Percentiles rank a stretch among this genome's conserved stretches.
phyloP scores from a whole-genome alignment of 2,113 vertebrate species.

The Ochotona princeps region DNA sequence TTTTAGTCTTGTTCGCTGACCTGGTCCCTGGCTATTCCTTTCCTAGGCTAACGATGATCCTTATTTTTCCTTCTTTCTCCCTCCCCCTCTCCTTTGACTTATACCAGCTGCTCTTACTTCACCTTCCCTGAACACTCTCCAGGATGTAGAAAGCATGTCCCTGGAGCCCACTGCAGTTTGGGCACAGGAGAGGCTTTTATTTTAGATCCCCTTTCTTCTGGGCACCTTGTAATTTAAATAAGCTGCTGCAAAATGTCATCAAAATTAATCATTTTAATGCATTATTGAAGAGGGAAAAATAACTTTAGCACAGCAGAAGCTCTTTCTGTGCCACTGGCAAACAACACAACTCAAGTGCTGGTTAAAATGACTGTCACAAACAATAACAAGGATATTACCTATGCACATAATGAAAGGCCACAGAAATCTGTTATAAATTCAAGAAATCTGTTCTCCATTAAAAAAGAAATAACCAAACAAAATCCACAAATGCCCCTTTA shows the following conservation, averaged over 20 bases:
- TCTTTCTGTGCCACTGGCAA: constrained; percentile 16
- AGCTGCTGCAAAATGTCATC: background rate
- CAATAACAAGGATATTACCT: background rate
- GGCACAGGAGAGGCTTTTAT: background rate
- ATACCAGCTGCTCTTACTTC: background rate
- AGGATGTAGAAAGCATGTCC: background rate
- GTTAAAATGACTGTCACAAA: background rate
- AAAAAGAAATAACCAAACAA: constrained; percentile 58
- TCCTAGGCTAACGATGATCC: background rate
- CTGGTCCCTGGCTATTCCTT: background rate
- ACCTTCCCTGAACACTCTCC: background rate
- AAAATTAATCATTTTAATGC: constrained; percentile 49
- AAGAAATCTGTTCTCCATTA: constrained; percentile 46
- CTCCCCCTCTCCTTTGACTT: background rate
- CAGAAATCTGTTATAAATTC: constrained; percentile 60
- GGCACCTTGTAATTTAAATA: background rate
- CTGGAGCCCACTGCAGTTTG: background rate
- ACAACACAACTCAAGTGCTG: constrained; percentile 9
- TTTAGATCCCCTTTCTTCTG: background rate
- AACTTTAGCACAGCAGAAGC: background rate
- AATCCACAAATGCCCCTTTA: constrained; percentile 61
- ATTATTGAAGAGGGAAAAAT: background rate
- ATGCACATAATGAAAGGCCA: background rate
- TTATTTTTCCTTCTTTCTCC: background rate
- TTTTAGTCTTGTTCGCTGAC: background rate